Conservation (phyloP, 2,113 vertebrate species). For the Stegastes partitus region DNA sequence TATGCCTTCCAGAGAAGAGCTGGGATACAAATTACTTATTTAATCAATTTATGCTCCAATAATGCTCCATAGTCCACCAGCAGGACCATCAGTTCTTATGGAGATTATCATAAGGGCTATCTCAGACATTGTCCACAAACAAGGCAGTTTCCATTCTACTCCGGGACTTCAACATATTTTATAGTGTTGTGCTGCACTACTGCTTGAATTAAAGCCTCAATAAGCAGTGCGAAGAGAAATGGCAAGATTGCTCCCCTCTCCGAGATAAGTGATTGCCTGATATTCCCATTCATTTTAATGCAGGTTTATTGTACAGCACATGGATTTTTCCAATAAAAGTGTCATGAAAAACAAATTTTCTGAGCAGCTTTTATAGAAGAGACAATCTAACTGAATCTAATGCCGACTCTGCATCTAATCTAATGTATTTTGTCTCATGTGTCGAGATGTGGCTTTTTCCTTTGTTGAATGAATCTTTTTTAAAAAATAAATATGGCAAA, state of each 20-base stretch:
- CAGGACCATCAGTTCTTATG: neutral
- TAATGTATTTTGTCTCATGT: neutral
- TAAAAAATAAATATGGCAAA: neutral
- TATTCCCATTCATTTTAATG: conserved; percentile 5
- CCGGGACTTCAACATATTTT: neutral
- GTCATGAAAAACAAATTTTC: neutral
- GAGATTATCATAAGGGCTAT: neutral
- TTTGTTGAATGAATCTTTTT: neutral
- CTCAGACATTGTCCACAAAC: conserved; percentile 1
- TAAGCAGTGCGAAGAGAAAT: neutral
- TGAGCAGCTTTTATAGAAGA: neutral
- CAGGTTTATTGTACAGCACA: neutral
- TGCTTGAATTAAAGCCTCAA: conserved; percentile 17
- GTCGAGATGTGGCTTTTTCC: neutral
- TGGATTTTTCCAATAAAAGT: conserved; percentile 7
- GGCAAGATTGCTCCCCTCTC: neutral
- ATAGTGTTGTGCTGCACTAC: neutral
- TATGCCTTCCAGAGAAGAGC: neutral
- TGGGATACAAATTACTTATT: neutral
- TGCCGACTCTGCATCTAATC: neutral
- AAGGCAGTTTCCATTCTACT: neutral
- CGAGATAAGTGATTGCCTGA: neutral
- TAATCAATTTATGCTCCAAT: neutral
- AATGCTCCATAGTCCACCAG: neutral
- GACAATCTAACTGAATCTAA: neutral